Base-by-base conservation (phyloP, 1,140 invertebrate species). In the Leguminivora glycinivorella region DNA sequence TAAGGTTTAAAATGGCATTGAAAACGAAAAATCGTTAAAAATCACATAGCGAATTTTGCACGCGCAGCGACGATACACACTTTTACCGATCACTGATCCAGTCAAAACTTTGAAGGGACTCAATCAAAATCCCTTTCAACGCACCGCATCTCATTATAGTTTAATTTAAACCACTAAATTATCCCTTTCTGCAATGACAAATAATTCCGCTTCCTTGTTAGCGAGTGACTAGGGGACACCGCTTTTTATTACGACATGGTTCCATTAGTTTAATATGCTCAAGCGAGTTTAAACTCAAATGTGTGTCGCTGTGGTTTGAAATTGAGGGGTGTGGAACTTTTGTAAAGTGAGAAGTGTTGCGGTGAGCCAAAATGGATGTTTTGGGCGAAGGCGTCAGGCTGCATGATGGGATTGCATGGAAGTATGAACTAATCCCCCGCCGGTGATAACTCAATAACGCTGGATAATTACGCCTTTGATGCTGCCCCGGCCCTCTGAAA, bases 341-440 rank as follows among this genome's bases (percentile, higher is more conserved):
- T 76, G 73, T 67, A 66, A 75, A 82, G 75, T 77, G 75, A 72
- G 70, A 52, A 69, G 75, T 74, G 74, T 74, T 76, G 89, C 79
- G 89, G 89, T 85, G 82, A 77, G 84, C 88, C 88, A 81, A 89
- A 89, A 87, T 85, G 82, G 74, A 83, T 87, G 88, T 88, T 89
- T 88, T 83, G 79, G 83, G 87, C 76, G 81, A 81, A 91, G 86
- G 89, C 89, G 89, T 91, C 89, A 89, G 88, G 83, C 85, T 90
- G 89, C 85, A 78, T 92, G 89, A 92, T 91, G 89, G 86, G 89
- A 91, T 91, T 90, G 86, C 88, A 87, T 90, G 88, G 85, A 88
- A 89, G 89, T 91, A 89, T 91, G 87, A 87, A 91, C 89, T 91
- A 91, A 91, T 89, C 88, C 86, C 86, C 87, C 83, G 81, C 79